These are phyloP conservation scores for Globodera ellingtonae DNA, from an alignment of 1,140 invertebrate species.

Conservation along the genomic window DNA sequence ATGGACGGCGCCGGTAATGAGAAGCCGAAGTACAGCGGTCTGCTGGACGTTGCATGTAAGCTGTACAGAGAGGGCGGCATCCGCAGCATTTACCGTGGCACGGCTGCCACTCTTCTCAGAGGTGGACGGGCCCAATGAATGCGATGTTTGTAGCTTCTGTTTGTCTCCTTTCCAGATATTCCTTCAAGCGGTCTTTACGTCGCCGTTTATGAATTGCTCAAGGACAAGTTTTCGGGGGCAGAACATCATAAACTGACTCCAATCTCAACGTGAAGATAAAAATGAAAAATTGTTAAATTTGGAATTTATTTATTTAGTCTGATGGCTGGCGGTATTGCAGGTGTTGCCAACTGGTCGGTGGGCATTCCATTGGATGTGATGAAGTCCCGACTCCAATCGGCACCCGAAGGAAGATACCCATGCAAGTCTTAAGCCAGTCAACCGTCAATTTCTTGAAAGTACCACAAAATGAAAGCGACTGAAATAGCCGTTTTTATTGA, in stretches of 20 bases:
- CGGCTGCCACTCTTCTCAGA: slow-evolving; percentile 85
- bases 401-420: slow-evolving; percentile 83
- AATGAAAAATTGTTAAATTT: slow-evolving; percentile 52
- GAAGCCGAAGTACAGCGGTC: slow-evolving; percentile 79
- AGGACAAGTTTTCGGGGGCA: slow-evolving; percentile 73
- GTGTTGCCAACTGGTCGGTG: slow-evolving; percentile 91
- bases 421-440: not conserved
- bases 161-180: slow-evolving; percentile 73
- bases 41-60: slow-evolving; percentile 85
- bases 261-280: slow-evolving; percentile 71
- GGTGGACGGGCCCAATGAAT: slow-evolving; percentile 66
- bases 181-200: slow-evolving; percentile 96
- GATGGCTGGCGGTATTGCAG: slow-evolving; percentile 89
- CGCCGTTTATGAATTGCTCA: slow-evolving; percentile 87
- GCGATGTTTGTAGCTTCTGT: too few relatives aligned
- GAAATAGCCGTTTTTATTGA: too few relatives aligned
- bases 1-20: slow-evolving; percentile 65
- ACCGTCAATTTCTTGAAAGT: too few relatives aligned
- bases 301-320: slow-evolving; percentile 69
- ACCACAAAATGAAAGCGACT: too few relatives aligned
- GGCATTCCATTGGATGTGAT: slow-evolving; percentile 89
- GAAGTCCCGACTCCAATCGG: slow-evolving; percentile 90
- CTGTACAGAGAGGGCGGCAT: slow-evolving; percentile 86
- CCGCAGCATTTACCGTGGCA: slow-evolving; percentile 89
- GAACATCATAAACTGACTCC: slow-evolving; percentile 68